Base-by-base conservation (phyloP, 2,113 vertebrate species). In the Paramormyrops kingsleyae region DNA sequence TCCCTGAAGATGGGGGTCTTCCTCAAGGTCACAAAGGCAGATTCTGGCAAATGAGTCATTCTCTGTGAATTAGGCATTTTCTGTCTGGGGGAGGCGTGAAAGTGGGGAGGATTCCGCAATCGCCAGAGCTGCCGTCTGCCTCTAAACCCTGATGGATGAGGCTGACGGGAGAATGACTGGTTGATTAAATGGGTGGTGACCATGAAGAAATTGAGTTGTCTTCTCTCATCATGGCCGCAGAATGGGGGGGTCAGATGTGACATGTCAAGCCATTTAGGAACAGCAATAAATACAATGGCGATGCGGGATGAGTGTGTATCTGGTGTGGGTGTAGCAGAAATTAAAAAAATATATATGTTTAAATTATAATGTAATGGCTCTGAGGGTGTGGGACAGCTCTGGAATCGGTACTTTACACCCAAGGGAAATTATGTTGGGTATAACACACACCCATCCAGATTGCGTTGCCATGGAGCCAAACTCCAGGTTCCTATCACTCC, bases 91-190 rank as follows among this genome's bases (percentile, higher is more conserved):
- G 84, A 84, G 35, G 85, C n/a, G 21, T 66, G 89, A 87, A 24
- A 39, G 88, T 84, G 83, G 42, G 46, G 52, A 83, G 62, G 94
- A 94, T 94, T 94, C 92, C 92, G 85, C 88, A 92, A 90, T 96
- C 93, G 92, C 94, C 94, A 94, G 93, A 94, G 93, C 91, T 91
- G 89, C 93, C 91, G 94, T 94, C 89, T 80, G 62, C 74, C 31
- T 42, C 87, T 94, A 42, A 95, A 96, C 94, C 94, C 91, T 94
- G 95, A 96, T 94, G 94, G 94, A 95, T 94, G 95, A 93, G 91
- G 90, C 88, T 15, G 49, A 91, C 90, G 94, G 90, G 92, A 93
- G 93, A 95, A 92, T 94, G 93, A 93, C 90, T 93, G 91, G 92
- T 90, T 96, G 94, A 95, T 93, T 94, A 93, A 95, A 94, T 70